Base-by-base conservation (phyloP, 1,140 invertebrate species). In the Formica selysi region DNA sequence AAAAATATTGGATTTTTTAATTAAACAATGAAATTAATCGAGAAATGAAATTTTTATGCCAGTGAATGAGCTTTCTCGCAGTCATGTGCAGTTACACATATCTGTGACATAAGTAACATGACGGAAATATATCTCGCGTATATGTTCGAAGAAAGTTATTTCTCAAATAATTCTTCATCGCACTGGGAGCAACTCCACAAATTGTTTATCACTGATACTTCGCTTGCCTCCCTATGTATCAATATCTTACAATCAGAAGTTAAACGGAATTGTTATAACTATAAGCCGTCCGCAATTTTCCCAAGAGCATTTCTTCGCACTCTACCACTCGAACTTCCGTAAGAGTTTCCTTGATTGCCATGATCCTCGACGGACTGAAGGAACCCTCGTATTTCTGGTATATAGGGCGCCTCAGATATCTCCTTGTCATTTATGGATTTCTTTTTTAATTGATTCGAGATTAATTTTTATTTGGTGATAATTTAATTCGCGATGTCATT, bases 191-290 rank as follows among this genome's bases (percentile, higher is more conserved):
- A 61, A 81, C 29, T 59, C 19, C 38, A 41, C 67, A 54, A 70
- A 70, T 70, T 70, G 16, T 44, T 80, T 68, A 59, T 11, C 26
- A 16, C 2, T 22, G 36, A 41, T 54, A 57, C n/a, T 32, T 41
- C 26, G 6, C 32, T 81, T 16, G 4, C 41, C 29, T 29, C 8
- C 10, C 51, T 71, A 59, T 54, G 57, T 61, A 83, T 83, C 68
- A 48, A 73, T 83, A 83, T 73, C 79, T 11, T 74, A 16, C 29
- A 44, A 54, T 57, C 32, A 36, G 54, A 83, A 83, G 68, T 48
- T 74, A 48, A 83, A 83, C 54, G 68, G 36, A 61, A 73, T 83
- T 44, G 68, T 83, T 83, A 61, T 36, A 83, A 83, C 54, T 62
- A 61, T 61, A 61, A 62, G 38, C 38, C 29, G 22, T 83, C 54